These are phyloP conservation scores for Xanthia icteritia DNA, from an alignment of 2,888 invertebrate genomes.

Conservation along the genomic window DNA sequence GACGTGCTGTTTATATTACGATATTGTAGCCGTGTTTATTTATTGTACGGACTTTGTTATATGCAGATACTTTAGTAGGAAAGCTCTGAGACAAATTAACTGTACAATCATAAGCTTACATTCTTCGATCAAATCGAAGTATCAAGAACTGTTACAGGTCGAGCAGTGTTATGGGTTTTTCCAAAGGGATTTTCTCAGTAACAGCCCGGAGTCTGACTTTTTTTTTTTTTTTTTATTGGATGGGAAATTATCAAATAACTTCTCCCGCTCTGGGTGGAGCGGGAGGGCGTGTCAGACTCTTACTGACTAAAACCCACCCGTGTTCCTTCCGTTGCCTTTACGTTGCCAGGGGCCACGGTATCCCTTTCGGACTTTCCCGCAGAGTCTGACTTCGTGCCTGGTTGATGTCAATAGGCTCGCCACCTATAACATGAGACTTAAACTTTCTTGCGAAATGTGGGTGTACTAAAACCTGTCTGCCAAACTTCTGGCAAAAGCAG, in stretches of 20 bases:
- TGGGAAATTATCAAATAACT: too few species aligned
- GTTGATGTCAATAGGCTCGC: background rate
- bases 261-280: too few species aligned
- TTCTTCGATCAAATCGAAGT: background rate
- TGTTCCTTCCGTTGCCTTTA: too few species aligned
- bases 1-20: conserved; percentile 28
- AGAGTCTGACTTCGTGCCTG: background rate
- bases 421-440: too few species aligned
- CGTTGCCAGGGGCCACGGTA: too few species aligned
- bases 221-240: too few species aligned
- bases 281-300: too few species aligned
- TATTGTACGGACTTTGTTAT: conserved; percentile 12
- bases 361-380: too few species aligned
- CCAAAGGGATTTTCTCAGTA: background rate
- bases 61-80: conserved; percentile 1
- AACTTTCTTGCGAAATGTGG: background rate
- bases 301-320: too few species aligned
- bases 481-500: background rate
- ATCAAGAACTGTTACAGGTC: background rate
- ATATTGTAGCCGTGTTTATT: conserved; percentile 41
- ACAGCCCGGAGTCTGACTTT: background rate
- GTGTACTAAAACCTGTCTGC: background rate
- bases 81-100: conserved; percentile 3
- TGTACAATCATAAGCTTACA: background rate
- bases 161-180: background rate